phyloP scores from a whole-genome alignment of 1,140 invertebrate genomes.

The Nilaparvata lugens region DNA sequence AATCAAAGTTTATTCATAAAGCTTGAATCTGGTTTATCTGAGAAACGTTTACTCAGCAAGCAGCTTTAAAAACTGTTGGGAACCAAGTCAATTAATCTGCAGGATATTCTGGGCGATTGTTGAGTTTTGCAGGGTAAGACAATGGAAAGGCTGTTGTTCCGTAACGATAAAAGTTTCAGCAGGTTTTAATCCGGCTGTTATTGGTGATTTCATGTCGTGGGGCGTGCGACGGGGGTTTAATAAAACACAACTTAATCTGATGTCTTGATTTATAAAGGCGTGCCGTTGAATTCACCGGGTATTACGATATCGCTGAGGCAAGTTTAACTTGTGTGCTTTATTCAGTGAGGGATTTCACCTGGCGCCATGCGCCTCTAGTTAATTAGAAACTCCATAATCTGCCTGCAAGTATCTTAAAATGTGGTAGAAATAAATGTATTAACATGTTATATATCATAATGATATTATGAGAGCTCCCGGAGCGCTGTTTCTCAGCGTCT shows the following conservation, averaged over 20 bases:
- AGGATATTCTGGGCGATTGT: not conserved
- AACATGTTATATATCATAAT: slow-evolving; percentile 4
- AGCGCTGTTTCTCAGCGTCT: not conserved
- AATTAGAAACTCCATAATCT: slow-evolving; percentile 5
- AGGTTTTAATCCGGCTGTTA: not conserved
- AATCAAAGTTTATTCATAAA: too few species aligned
- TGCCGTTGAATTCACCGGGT: not conserved
- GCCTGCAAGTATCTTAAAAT: not conserved
- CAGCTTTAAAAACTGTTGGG: too few species aligned
- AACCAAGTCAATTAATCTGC: not conserved
- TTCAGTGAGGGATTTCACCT: slow-evolving; percentile 3
- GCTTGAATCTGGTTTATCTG: too few species aligned
- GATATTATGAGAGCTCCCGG: not conserved
- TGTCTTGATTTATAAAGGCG: slow-evolving; percentile 3
- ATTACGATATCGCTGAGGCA: slow-evolving; percentile 2
- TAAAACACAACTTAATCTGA: not conserved
- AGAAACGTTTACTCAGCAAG: too few species aligned
- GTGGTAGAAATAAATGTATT: slow-evolving; percentile 4
- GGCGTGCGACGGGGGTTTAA: not conserved
- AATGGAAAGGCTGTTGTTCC: not conserved
- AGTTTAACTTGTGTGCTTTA: slow-evolving; percentile 4
- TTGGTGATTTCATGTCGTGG: not conserved
- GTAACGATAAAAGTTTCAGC: not conserved
- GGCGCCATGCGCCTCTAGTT: not conserved
- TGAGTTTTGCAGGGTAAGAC: not conserved